A percentile compares a stretch with the other conserved stretches of the same genome.
phyloP scores from a whole-genome alignment of 1,140 invertebrate genomes.

The Anadara kagoshimensis region DNA sequence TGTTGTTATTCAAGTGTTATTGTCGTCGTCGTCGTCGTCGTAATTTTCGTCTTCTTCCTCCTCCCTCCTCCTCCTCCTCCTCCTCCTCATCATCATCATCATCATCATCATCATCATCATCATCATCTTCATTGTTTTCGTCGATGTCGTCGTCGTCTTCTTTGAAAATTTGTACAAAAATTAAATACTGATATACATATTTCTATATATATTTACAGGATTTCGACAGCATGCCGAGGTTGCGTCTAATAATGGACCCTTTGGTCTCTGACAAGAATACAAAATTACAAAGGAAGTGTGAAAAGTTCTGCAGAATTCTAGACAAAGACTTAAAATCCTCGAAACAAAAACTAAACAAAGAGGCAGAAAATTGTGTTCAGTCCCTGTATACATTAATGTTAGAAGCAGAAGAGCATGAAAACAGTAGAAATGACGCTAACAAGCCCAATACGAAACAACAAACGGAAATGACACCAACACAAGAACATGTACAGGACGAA shows the following conservation, averaged over 20 bases:
- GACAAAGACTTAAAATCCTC: slow-evolving; percentile 17
- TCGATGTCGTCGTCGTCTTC: too few relatives aligned
- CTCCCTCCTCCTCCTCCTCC: too few relatives aligned
- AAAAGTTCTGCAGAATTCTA: slow-evolving; percentile 11
- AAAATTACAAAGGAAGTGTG: slow-evolving; percentile 30
- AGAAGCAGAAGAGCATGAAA: slow-evolving; percentile 30
- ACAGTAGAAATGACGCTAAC: slow-evolving; percentile 3
- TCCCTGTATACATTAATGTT: slow-evolving; percentile 19
- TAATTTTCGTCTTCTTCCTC: too few relatives aligned
- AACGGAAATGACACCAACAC: neutral
- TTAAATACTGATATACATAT: too few relatives aligned
- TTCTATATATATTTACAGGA: too few relatives aligned
- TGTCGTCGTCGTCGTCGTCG: too few relatives aligned
- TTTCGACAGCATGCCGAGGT: too few relatives aligned
- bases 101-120: too few relatives aligned
- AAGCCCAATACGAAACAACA: slow-evolving; percentile 3
- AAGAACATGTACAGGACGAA: neutral
- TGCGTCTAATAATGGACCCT: neutral
- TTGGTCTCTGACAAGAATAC: neutral
- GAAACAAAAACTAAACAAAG: slow-evolving; percentile 10
- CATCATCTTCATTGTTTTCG: too few relatives aligned
- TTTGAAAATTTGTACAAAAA: too few relatives aligned
- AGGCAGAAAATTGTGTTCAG: slow-evolving; percentile 27
- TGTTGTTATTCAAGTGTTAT: too few relatives aligned
- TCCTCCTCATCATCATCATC: too few relatives aligned